These are phyloP conservation scores for Pao palembangensis DNA, from an alignment of 2,113 vertebrate species.

Conservation along the genomic window DNA sequence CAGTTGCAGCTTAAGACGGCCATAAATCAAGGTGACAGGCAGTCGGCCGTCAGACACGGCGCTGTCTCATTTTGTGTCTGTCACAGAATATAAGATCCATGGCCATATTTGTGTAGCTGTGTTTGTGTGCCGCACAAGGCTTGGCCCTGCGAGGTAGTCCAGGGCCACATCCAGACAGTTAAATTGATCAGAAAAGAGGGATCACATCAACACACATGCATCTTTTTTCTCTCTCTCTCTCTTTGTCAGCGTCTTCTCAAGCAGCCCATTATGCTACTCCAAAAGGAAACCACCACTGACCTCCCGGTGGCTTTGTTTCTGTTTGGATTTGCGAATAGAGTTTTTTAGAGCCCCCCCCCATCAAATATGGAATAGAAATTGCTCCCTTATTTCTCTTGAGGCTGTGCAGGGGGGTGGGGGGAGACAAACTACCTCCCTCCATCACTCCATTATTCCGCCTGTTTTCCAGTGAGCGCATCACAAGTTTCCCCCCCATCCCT, in stretches of 20 bases:
- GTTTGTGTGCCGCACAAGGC: constrained; percentile 5
- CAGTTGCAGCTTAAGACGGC: constrained; percentile 83
- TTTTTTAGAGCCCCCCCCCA: constrained; percentile 85
- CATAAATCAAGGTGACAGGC: constrained; percentile 97
- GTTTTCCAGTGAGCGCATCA: constrained; percentile 99
- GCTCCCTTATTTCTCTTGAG: constrained; percentile 98
- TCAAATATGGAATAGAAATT: constrained; percentile 99
- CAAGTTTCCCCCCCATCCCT: constrained; percentile 85
- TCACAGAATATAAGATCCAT: constrained; percentile 76
- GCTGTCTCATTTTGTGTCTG: constrained; percentile 58
- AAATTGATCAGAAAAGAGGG: constrained; percentile 87
- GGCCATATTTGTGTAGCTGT: constrained; percentile 23
- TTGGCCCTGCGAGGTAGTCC: constrained; percentile 29
- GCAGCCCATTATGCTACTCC: constrained; percentile 90
- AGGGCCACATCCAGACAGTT: constrained; percentile 84
- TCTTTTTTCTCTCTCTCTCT: constrained; percentile 4
- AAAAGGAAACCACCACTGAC: constrained; percentile 86
- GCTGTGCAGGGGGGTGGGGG: constrained; percentile 66
- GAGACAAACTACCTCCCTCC: constrained; percentile 72
- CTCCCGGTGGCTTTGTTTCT: constrained; percentile 98
- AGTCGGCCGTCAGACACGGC: constrained; percentile 75
- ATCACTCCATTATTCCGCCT: constrained; percentile 98
- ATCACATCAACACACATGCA: constrained; percentile 39
- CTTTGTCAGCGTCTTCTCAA: constrained; percentile 76
- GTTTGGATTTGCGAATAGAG: constrained; percentile 99